Base-by-base conservation (phyloP, 53 echinoderm and acorn worm genomes). In the Temnopleurus reevesii region DNA sequence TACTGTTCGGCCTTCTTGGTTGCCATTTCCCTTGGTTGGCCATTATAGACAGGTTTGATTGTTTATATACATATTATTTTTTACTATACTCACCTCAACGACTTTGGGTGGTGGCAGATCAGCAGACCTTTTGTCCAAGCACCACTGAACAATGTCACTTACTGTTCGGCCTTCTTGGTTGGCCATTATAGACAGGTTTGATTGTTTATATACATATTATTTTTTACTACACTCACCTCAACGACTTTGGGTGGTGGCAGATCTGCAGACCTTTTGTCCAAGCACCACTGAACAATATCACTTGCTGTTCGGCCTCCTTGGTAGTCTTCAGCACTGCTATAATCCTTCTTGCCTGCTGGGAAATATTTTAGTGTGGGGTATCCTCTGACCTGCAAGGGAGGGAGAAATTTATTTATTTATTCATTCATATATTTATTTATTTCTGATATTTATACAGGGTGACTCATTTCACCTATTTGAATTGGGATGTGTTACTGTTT, bases 321-420 rank as follows among this genome's bases (percentile, higher is more conserved):
- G 61, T 86, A 99, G 1, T 94, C 94, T 65, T 96, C 92, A 10
- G 91, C 96, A 41, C 90, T 90, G 34, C 45, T 26, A 0, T 1
- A 31, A 43, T 45, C 28, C 59, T 91, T 92, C n/a, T 80, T 81
- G 5, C 99, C 99, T 2, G 92, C 90, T 0, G 99, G 92, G 80
- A 99, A 99, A 77, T 86, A 96, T 55, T 96, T 99, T 7, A 99
- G 89, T 38, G 94, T 96, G 58, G 99, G 99, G 82, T 94, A 99
- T 30, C 99, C 99, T 81, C 89, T 65, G 0, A 99, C 90, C 99
- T 99, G 80, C 10, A 28, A 18, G 7, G 46, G 8, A 83, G 53
- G n/a, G n/a, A n/a, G n/a, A n/a, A n/a, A n/a, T n/a, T n/a, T n/a
- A n/a, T n/a, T n/a, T n/a, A n/a, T n/a, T n/a, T n/a, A n/a, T n/a